phyloP scores from a whole-genome alignment of 2,113 vertebrate genomes.

The Odontophorus gujanensis region DNA sequence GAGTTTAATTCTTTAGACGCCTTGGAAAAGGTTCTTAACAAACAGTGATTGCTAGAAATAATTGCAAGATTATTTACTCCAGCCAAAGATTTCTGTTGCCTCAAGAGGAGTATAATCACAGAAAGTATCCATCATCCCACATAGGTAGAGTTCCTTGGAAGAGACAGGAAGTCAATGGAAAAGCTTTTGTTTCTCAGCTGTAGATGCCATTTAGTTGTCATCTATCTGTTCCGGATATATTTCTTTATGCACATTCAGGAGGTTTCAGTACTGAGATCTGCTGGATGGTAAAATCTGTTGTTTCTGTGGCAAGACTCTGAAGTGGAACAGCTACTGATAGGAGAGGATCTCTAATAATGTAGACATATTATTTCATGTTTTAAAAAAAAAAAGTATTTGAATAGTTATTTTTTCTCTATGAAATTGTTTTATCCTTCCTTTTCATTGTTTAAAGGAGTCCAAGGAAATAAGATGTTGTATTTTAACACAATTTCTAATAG shows the following conservation, averaged over 20 bases:
- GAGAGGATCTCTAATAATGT: not conserved
- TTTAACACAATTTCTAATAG: not conserved
- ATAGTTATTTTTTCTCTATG: not conserved
- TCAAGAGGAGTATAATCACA: not conserved
- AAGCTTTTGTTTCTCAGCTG: not conserved
- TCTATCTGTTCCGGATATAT: not conserved
- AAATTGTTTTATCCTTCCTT: not conserved
- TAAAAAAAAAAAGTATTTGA: not conserved
- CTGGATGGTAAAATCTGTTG: not conserved
- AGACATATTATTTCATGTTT: not conserved
- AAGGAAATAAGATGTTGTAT: not conserved
- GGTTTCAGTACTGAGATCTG: not conserved
- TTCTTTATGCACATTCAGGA: not conserved
- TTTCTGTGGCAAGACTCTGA: not conserved
- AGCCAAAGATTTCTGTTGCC: not conserved
- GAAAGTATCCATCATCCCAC: not conserved
- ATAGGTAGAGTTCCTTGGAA: not conserved
- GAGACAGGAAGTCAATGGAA: not conserved
- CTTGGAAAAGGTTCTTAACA: not conserved
- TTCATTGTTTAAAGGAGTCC: not conserved
- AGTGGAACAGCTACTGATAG: not conserved
- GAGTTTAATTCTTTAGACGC: not conserved
- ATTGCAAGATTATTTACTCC: not conserved
- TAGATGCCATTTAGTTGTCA: not conserved
- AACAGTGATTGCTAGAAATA: not conserved